Evolutionary conservation across 2,888 invertebrate genomes (phyloP).

Genomic region (Tuta absoluta): DNA sequence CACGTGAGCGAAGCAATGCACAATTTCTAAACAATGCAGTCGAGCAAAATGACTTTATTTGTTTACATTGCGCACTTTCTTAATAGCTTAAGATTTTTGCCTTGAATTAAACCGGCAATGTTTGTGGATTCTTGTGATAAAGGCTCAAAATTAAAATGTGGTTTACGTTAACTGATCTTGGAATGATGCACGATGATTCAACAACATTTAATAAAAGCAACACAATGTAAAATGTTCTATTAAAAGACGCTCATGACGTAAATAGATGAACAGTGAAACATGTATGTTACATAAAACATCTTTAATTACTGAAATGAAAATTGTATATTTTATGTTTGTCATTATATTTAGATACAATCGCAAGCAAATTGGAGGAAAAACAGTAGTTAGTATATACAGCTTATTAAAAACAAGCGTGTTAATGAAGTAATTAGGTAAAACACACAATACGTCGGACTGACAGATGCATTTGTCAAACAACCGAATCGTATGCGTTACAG

Average conservation of each 20-base stretch:
- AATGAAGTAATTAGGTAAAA: too few species aligned
- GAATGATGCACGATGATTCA: conserved; percentile 12
- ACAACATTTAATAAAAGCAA: conserved; percentile 1
- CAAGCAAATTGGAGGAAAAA: background rate
- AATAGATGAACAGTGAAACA: background rate
- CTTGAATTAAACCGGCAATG: background rate
- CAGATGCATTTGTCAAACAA: too few species aligned
- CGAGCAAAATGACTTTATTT: background rate
- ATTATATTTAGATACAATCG: background rate
- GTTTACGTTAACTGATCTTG: conserved; percentile 7
- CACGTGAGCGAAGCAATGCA: conserved; percentile 40
- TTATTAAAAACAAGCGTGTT: too few species aligned
- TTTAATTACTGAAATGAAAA: background rate
- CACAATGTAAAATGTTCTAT: background rate
- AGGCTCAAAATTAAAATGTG: background rate
- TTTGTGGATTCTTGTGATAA: background rate
- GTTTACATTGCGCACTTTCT: conserved; percentile 4
- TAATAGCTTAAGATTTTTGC: background rate
- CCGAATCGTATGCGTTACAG: too few species aligned
- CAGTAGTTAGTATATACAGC: background rate
- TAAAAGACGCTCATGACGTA: conserved; percentile 6
- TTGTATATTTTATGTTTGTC: background rate
- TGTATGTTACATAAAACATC: background rate
- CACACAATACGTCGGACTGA: too few species aligned
- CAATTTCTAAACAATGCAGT: background rate